Conservation (phyloP, 2,113 vertebrate species). For the Tupaia chinensis region DNA sequence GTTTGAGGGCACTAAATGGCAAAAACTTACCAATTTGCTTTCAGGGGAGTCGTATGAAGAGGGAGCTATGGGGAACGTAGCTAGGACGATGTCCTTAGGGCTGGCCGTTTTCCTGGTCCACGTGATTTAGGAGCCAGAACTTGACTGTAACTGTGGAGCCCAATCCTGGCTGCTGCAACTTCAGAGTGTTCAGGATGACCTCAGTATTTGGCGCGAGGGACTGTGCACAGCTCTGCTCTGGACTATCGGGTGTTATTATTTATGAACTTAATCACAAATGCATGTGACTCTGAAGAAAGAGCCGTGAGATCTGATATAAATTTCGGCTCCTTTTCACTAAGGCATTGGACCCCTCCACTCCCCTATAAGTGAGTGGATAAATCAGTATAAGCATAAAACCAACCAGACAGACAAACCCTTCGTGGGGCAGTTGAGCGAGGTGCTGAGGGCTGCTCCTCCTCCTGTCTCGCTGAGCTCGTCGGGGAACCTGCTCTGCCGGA, state of each 20-base stretch:
- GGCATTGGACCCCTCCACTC: neutral
- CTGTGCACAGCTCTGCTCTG: accelerated
- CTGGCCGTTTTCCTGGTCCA: neutral
- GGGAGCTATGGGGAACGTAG: neutral
- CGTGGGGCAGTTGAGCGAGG: accelerated
- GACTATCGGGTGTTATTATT: accelerated
- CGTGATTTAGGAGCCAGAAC: neutral
- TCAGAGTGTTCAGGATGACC: neutral
- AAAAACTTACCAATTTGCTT: neutral
- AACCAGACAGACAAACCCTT: neutral
- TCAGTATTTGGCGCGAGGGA: neutral
- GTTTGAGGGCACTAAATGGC: neutral
- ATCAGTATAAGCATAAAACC: neutral
- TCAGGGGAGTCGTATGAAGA: accelerated
- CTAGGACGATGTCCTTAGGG: neutral
- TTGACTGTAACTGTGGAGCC: accelerated
- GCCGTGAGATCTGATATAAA: accelerated
- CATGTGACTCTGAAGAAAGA: neutral
- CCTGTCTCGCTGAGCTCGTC: neutral
- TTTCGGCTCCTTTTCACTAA: neutral
- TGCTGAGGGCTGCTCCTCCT: accelerated
- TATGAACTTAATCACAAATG: neutral
- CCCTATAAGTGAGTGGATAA: neutral
- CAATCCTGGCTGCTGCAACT: neutral
- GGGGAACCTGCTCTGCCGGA: accelerated